Evolutionary conservation across 2,888 invertebrate genomes (phyloP).

Genomic region (Leptinotarsa tumamoca): DNA sequence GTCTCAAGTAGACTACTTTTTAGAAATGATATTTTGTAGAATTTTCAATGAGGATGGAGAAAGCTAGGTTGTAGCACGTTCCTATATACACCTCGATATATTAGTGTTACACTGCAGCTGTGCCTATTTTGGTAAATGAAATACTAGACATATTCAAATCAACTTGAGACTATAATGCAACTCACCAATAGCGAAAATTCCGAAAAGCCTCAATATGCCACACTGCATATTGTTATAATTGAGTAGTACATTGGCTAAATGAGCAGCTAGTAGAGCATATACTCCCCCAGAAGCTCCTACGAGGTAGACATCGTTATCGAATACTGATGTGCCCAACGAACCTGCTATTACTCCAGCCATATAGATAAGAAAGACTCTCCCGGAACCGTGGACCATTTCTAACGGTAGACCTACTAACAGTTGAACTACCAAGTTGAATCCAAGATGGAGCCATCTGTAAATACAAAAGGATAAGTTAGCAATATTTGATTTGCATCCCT

Average conservation of each 20-base stretch:
- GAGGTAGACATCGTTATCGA: constrained; percentile 93
- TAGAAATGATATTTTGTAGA: no score
- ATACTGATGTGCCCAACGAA: constrained; percentile 87
- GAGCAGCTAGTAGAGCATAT: constrained; percentile 95
- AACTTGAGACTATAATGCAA: constrained; percentile 40
- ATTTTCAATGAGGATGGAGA: no score
- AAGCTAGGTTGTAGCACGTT: no score
- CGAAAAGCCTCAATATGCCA: constrained; percentile 88
- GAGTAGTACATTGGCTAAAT: constrained; percentile 93
- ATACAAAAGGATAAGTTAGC: background rate
- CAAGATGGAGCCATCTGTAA: constrained; percentile 89
- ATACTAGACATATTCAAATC: no score
- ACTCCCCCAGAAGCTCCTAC: constrained; percentile 98
- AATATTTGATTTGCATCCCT: no score
- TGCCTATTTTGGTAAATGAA: no score
- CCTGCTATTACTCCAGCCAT: constrained; percentile 93
- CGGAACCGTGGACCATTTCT: constrained; percentile 96
- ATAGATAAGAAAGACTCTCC: constrained; percentile 89
- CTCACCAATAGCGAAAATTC: constrained; percentile 91
- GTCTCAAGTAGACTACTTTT: no score
- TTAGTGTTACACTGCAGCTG: no score
- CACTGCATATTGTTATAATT: constrained; percentile 97
- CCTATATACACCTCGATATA: no score
- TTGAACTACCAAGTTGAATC: constrained; percentile 95
- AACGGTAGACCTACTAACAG: constrained; percentile 92